Percentiles rank a stretch among this genome's conserved stretches.
Conservation (phyloP, 2,888 invertebrate genomes). For the Sclerodermus sp. region DNA sequence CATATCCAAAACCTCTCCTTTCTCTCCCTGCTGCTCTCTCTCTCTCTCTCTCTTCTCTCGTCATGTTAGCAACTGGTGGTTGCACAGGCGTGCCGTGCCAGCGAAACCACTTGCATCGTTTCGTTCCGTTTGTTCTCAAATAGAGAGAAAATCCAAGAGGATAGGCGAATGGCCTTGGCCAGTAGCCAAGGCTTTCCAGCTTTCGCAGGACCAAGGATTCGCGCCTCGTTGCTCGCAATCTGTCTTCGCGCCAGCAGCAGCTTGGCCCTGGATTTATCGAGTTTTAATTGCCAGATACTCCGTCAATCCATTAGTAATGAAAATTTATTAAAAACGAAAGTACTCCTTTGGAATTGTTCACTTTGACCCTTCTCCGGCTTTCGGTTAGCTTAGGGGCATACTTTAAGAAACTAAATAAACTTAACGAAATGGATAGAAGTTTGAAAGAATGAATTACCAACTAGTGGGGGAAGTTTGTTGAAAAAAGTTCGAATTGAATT, state of each 20-base stretch:
- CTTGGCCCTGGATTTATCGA: too few relatives aligned
- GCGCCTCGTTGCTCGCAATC: neutral
- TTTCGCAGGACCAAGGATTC: neutral
- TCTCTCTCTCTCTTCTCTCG: constrained; percentile 15
- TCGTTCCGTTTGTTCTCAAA: constrained; percentile 55
- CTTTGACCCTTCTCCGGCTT: too few relatives aligned
- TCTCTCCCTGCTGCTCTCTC: constrained; percentile 8
- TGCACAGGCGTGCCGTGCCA: constrained; percentile 49
- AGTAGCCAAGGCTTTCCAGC: constrained; percentile 39
- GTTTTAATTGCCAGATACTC: too few relatives aligned
- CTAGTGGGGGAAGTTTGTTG: too few relatives aligned
- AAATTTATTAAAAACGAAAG: too few relatives aligned
- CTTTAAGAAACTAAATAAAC: too few relatives aligned
- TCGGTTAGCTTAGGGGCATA: too few relatives aligned
- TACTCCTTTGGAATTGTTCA: too few relatives aligned
- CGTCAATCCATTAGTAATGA: too few relatives aligned
- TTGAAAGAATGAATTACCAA: too few relatives aligned
- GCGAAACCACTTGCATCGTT: constrained; percentile 50
- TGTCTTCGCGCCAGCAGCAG: neutral
- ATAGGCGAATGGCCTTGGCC: constrained; percentile 50
- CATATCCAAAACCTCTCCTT: neutral
- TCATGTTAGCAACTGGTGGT: constrained; percentile 58
- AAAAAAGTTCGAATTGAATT: too few relatives aligned
- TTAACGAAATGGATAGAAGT: too few relatives aligned
- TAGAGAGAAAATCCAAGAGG: constrained; percentile 53